Base-by-base conservation (phyloP, 1,140 invertebrate species). In the Drosophila bipectinata region DNA sequence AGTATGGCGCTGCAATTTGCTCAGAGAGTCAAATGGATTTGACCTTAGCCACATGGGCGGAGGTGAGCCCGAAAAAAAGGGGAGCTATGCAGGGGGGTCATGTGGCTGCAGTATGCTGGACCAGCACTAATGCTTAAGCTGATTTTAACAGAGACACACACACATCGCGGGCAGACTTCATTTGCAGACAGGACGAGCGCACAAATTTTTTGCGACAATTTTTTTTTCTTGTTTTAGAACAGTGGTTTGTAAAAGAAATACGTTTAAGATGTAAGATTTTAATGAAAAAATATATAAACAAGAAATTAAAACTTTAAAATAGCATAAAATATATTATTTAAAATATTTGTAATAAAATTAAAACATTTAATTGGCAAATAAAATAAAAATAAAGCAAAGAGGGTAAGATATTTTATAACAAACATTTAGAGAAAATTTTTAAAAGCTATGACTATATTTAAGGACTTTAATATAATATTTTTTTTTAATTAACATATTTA, bases 1-100 rank as follows among this genome's bases (percentile, higher is more conserved):
- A 81, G 74, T 81, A 66, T 71, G 78, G 74, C 61, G 61, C 66
- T 68, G 82, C 78, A 87, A 87, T 78, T 85, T 87, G 82, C 82
- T 85, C 72, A 81, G 82, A 81, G 81, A 85, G 82, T 85, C 82
- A 85, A 85, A 87, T 85, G 78, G 74, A 72, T 85, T 87, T 85
- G 82, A 85, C 82, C 82, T 87, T 85, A 82, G 82, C 82, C 63
- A 74, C 66, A 77, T 75, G 77, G 68, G 32, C 32, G 49, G 34
- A 51, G 58, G 39, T 47, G 58, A 54, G 51, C 41, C 55, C 30
- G 24, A 45, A 30, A 54, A 2, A 30, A 8, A 28, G 15, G 9
- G 5, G 30, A 10, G 12, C 49, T 15, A 21, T 14, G 15, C 15
- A 0, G n/a, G 18, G 45, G 14, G 1, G 28, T 37, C 28, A 47